phyloP scores from a whole-genome alignment of 2,888 invertebrate genomes.

The Xanthia icteritia region DNA sequence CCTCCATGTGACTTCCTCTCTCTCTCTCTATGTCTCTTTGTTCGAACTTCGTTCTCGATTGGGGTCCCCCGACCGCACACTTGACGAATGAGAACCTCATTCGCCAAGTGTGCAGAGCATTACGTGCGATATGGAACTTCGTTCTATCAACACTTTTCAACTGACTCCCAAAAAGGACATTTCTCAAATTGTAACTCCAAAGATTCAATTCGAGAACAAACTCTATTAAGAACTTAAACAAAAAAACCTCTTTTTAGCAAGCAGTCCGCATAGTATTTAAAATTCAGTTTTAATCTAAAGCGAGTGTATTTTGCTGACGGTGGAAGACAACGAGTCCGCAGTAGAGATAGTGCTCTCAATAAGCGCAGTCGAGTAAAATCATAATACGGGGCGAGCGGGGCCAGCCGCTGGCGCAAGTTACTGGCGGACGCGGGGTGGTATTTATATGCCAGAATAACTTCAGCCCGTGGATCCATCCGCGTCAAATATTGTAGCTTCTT shows the following conservation, averaged over 20 bases:
- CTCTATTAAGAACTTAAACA: not conserved
- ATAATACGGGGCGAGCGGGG: conserved; percentile 73
- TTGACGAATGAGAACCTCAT: no score
- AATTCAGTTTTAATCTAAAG: conserved; percentile 55
- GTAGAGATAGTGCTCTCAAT: conserved; percentile 79
- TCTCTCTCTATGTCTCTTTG: no score
- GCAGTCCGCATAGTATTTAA: conserved; percentile 39
- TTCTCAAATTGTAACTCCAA: not conserved
- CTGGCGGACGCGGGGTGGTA: conserved; percentile 6
- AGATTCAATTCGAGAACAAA: not conserved
- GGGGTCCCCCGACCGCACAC: no score
- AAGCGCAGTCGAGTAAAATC: conserved; percentile 83
- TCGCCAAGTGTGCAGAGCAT: not conserved
- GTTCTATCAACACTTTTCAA: not conserved
- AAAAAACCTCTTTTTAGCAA: conserved; percentile 1
- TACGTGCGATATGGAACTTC: not conserved
- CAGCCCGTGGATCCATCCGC: not conserved
- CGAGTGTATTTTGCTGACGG: conserved; percentile 63
- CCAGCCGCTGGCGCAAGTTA: conserved; percentile 15
- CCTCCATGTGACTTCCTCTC: no score
- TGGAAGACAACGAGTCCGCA: conserved; percentile 69
- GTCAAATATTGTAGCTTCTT: not conserved
- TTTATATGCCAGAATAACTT: not conserved
- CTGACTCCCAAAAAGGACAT: not conserved
- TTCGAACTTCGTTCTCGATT: no score